Base-by-base conservation (phyloP, 2,113 vertebrate genomes). In the Phodopus roborovskii region DNA sequence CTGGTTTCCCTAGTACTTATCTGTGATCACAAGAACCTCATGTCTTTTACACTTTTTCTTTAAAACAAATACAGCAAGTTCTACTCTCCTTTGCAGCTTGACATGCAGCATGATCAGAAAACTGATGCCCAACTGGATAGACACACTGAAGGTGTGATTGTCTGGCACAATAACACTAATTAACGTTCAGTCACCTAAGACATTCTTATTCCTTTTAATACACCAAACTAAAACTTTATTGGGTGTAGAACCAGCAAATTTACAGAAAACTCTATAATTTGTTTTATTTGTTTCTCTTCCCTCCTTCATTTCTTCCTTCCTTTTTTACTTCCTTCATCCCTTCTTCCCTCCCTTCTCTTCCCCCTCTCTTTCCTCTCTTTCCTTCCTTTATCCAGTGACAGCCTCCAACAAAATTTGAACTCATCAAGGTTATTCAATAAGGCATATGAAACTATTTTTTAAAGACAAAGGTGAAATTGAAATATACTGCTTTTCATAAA, bases 401-500 rank as follows among this genome's bases (percentile, higher is more conserved):
- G 15, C 4, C 4, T 10, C 17, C 10, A 56, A 3, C 1, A 2
- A 53, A 10, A 91, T 70, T 42, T 78, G 30, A 82, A 94, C 82
- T 75, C 28, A 74, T 62, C 68, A 70, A 4, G 53, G 33, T 85
- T 94, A 94, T 58, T 94, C 2, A 78, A 87, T 7, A 58, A 88
- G 42, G 92, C 30, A 70, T 56, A 91, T 75, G 26, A 39, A 6
- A 9, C 20, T 73, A 3, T 39, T 39, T 74, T 94, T 89, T 58
- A 78, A 94, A 90, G 78, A 84, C n/a, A 45, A 89, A 7, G 17
- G 42, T 89, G 84, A 94, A 96, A 98, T 95, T 97, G 95, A 39
- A 97, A 97, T 97, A 75, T 66, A 96, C 26, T 93, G 26, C 42
- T 98, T 96, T 86, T 71, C 33, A 82, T 96, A 94, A 97, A 89